Base-by-base conservation (phyloP, 2,113 vertebrate genomes). In the Rhombomys opimus region DNA sequence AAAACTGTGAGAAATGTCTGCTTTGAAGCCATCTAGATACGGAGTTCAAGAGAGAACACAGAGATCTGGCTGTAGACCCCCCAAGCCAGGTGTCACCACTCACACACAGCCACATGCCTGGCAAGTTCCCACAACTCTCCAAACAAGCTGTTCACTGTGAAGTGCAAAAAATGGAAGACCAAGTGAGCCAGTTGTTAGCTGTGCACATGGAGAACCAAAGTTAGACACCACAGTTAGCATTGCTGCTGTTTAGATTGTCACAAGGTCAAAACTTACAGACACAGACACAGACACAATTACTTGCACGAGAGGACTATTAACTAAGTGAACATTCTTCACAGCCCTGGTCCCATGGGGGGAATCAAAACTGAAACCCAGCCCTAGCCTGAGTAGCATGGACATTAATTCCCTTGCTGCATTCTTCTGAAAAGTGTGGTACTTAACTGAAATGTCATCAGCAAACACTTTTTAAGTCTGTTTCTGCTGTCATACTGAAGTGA, bases 61-160 rank as follows among this genome's bases (percentile, higher is more conserved):
- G 89, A 46, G 46, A 10, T 2, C 61, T 38, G 5, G 17, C 12
- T 14, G 22, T 11, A 7, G 61, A 8, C 65, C 7, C 65, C 7
- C 4, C 7, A 65, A 10, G 0, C 13, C 9, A 68, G 81, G 22
- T 25, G 22, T 94, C 30, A 1, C 23, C 30, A 2, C 13, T 11
- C 1, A 2, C 1, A 20, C 9, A 20, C 0, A 8, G 25, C 22
- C 50, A 3, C n/a, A 17, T 41, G 35, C 82, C 22, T 30, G 27
- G 0, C 4, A 7, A n/a, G 23, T 70, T 41, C 63, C 41, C 14
- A 35, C 27, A 2, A 46, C 50, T 41, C 50, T 70, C 18, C 27
- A 41, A 46, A 8, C 0, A 20, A 12, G 50, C 13, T 5, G 63
- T 87, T 32, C 1, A 2, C 68, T 72, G 30, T 27, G 3, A 78